These are phyloP conservation scores for Drosophila fuyamai DNA, from an alignment of 1,140 invertebrate genomes.

Conservation along the genomic window DNA sequence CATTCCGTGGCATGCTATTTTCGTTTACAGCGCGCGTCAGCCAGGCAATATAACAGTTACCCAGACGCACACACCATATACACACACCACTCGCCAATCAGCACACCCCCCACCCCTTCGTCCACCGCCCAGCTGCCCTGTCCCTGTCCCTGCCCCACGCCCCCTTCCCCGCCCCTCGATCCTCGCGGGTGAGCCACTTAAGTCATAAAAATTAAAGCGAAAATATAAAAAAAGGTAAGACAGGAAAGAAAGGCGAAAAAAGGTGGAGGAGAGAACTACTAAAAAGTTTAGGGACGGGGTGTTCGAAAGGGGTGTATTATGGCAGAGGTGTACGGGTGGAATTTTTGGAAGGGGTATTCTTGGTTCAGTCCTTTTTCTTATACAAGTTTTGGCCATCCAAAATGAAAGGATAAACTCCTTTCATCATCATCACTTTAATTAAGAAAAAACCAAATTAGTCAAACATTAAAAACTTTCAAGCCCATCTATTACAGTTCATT, in stretches of 20 bases:
- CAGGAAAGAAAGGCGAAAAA: constrained; percentile 8
- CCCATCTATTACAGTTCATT: no score
- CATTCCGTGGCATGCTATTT: constrained; percentile 78
- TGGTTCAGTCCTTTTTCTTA: neutral
- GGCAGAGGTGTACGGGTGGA: neutral
- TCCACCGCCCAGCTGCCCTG: neutral
- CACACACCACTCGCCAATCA: constrained; percentile 3
- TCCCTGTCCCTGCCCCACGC: neutral
- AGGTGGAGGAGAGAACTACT: constrained; percentile 6
- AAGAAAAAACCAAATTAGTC: no score
- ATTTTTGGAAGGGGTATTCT: neutral
- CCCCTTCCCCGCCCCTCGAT: neutral
- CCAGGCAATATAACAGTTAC: constrained; percentile 75
- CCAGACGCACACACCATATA: constrained; percentile 10
- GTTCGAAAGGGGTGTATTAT: neutral
- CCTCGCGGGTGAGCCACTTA: constrained; percentile 58
- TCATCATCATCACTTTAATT: no score
- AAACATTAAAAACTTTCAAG: no score
- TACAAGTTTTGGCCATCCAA: neutral
- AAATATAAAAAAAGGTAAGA: constrained; percentile 34
- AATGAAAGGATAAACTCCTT: no score
- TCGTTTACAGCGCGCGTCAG: constrained; percentile 76
- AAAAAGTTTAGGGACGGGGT: constrained; percentile 18
- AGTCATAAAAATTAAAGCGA: constrained; percentile 77
- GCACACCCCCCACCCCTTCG: constrained; percentile 3